Base-by-base conservation (phyloP, 2,113 vertebrate species). In the Elephas maximus region DNA sequence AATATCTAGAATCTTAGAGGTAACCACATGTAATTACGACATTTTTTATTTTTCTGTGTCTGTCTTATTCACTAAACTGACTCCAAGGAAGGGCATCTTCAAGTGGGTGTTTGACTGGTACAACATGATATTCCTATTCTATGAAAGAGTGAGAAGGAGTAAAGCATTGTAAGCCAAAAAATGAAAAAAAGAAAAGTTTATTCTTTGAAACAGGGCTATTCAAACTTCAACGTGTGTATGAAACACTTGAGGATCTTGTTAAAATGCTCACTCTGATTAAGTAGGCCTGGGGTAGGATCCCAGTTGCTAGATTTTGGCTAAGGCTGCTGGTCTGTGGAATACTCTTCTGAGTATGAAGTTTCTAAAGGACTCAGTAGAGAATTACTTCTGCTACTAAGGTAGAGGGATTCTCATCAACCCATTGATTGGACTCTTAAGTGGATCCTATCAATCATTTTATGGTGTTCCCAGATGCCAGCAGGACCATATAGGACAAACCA, bases 221-320 rank as follows among this genome's bases (percentile, higher is more conserved):
- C 48, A 62, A 76, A 87, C 4, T 2, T 86, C 73, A 67, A 37
- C 37, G 33, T 91, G 37, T 10, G 4, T 45, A 18, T 12, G 33
- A 77, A 67, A 57, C 10, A 90, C 11, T 78, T 44, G 37, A 3
- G 28, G 17, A 57, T 88, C 53, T 82, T 92, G 30, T 51, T 91
- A 85, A 96, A 87, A 95, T 95, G 85, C 62, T 82, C 28, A 71
- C 90, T 91, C 69, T 82, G 60, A 91, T 53, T 89, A 33, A 26
- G 10, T 8, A 28, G 28, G 8, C 79, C 14, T 92, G 6, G 18
- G 60, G 14, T 28, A 41, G 26, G 28, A 48, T 23, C 14, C 62
- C 4, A 76, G 85, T 73, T 41, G 5, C 33, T 88, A 45, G 30
- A 51, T 82, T 62, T 81, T 20, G 67, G 83, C 5, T 23, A 51